phyloP scores from a whole-genome alignment of 1,140 invertebrate species.

The Heliothis virescens region DNA sequence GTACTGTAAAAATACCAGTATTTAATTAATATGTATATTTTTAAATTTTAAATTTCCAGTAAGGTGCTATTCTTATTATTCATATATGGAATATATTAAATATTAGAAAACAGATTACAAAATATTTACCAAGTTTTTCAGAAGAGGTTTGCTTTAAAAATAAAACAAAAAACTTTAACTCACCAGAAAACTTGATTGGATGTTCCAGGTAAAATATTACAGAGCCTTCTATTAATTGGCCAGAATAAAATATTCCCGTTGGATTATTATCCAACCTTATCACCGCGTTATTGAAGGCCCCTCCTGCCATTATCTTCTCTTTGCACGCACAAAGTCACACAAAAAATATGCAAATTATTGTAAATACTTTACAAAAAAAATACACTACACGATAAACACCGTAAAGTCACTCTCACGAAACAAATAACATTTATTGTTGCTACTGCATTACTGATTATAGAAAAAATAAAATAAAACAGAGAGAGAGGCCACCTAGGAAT shows the following conservation, averaged over 20 bases:
- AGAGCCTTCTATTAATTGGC: constrained; percentile 64
- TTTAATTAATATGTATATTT: no score
- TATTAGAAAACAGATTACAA: no score
- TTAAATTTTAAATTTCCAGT: no score
- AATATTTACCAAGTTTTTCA: no score
- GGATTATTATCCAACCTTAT: constrained; percentile 60
- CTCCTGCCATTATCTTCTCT: constrained; percentile 21
- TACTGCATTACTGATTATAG: background rate
- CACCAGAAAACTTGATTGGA: constrained; percentile 61
- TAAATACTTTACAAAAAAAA: background rate
- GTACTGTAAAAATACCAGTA: no score
- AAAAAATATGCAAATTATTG: background rate
- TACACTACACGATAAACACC: background rate
- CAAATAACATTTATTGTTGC: background rate
- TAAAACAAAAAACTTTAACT: constrained; percentile 2
- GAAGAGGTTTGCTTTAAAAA: background rate
- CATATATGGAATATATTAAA: no score
- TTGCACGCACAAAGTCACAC: constrained; percentile 6
- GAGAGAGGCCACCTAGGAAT: background rate
- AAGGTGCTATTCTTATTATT: no score
- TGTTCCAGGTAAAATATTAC: constrained; percentile 60
- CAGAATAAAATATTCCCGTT: constrained; percentile 62
- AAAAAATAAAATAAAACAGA: constrained; percentile 1
- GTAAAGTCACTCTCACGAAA: background rate
- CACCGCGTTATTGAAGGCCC: constrained; percentile 29